phyloP scores from a whole-genome alignment of 2,797 vertebrate genomes.

The Falco novaeseelandiae region DNA sequence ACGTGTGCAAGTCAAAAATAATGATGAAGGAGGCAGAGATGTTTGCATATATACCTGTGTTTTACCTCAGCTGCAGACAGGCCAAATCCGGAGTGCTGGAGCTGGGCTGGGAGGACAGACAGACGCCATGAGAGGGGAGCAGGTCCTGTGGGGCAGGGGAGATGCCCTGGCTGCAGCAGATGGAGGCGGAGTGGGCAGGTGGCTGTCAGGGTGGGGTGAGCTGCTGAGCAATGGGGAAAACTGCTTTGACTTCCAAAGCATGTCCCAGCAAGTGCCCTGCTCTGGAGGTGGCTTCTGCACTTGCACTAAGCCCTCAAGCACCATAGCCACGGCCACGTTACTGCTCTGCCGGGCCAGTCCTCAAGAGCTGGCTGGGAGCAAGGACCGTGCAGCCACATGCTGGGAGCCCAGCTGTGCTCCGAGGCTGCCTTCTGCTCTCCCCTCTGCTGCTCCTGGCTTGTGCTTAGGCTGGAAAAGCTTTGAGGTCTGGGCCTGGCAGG shows the following conservation, averaged over 20 bases:
- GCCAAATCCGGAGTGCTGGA: accelerated
- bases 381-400: accelerated
- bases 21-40: not conserved
- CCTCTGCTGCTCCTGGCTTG: not conserved
- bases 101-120: not conserved
- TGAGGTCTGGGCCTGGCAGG: not conserved
- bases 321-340: accelerated
- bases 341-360: accelerated
- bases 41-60: not conserved
- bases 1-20: not conserved
- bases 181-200: not conserved
- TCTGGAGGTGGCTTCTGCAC: not conserved
- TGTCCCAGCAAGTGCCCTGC: not conserved
- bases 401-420: accelerated
- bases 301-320: accelerated
- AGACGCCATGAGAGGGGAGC: not conserved
- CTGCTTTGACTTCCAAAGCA: not conserved
- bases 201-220: not conserved
- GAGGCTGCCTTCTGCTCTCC: not conserved
- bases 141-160: not conserved
- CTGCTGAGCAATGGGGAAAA: not conserved
- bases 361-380: not conserved
- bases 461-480: not conserved
- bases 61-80: not conserved
- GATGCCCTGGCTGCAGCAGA: not conserved